Percentiles rank a stretch among this genome's conserved stretches.
These are phyloP conservation scores for human DNA, from an alignment of 2,113 vertebrate genomes.

Conservation along the genomic window GRCh38 chr20:10664001-10664500, in stretches of 20 bases:
- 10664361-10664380: not conserved
- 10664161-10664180: conserved; percentile 70
- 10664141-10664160: not conserved
- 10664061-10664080: not conserved
- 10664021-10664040: conserved; percentile 80
- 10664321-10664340: conserved; percentile 25
- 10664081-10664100: not conserved
- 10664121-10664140: not conserved
- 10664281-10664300: conserved; percentile 69
- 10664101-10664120: not conserved
- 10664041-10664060: not conserved
- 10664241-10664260: conserved; percentile 73
- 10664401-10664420: conserved; percentile 52
- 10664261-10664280: conserved; percentile 78
- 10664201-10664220: conserved; percentile 74
- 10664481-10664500: conserved; percentile 81
- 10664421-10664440: conserved; percentile 53
- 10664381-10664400: not conserved
- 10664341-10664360: conserved; percentile 16
- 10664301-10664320: not conserved
- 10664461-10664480: conserved; percentile 84
- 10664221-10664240: conserved; percentile 76
- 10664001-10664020: conserved; percentile 97
- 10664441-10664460: conserved; percentile 67
- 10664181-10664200: conserved; percentile 66